Base-by-base conservation (phyloP, 2,888 invertebrate genomes). In the Xanthia togata region DNA sequence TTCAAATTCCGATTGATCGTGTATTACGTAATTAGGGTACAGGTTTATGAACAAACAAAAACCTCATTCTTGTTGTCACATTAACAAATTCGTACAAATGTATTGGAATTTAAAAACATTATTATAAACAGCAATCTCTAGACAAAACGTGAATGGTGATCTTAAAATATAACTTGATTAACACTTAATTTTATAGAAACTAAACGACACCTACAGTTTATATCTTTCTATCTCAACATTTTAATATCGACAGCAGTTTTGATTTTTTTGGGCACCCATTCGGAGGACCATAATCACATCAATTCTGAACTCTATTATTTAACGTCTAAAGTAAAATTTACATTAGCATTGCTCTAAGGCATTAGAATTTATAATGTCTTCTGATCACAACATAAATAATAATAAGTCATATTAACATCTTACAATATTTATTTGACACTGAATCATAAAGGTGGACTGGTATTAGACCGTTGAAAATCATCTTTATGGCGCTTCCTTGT, bases 401-500 rank as follows among this genome's bases (percentile, higher is more conserved):
- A 78, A 78, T 81, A 76, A 82, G 57, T 82, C 82, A 77, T 76
- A 82, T 78, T 82, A 82, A 81, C 70, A 76, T 85, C 73, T 68
- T 68, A 83, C 64, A 78, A 79, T 81, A 83, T 82, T 86, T 87
- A 87, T 86, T 80, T 83, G 83, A 86, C 70, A 81, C 80, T 82
- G 78, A 69, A 80, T 84, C 68, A 71, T 79, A 76, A 73, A 82
- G 79, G 73, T 76, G 50, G 79, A 80, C 77, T 50, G 78, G 65
- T 78, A 83, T 81, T 81, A 69, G 83, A 74, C 75, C 83, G 77
- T 84, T 87, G 81, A 81, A 82, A 87, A 89, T 87, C 78, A 74
- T 81, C 76, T 88, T 88, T 88, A 89, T 78, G 72, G 68, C 87
- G 67, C 87, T 89, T 89, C 88, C 88, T 82, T 23, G 87, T 84